phyloP scores from a whole-genome alignment of 2,113 vertebrate genomes.

The Lagopus leucura region DNA sequence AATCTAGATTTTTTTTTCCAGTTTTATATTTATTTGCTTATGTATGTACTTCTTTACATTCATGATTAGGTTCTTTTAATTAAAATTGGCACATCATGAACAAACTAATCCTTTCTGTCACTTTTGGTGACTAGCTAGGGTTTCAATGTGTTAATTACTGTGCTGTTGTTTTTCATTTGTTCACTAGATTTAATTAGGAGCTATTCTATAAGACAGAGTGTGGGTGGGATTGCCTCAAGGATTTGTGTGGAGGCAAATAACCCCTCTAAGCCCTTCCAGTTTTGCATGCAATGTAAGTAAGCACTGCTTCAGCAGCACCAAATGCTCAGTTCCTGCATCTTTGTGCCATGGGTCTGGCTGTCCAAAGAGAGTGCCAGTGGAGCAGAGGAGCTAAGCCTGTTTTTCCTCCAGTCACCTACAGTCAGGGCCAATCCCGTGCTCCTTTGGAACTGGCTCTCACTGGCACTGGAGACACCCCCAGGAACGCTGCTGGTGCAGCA shows the following conservation, averaged over 20 bases:
- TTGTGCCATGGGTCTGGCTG: fast-evolving
- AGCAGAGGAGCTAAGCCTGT: neutral
- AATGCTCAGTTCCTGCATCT: neutral
- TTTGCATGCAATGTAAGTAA: neutral
- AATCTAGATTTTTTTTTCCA: neutral
- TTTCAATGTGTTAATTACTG: neutral
- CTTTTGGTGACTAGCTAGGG: neutral
- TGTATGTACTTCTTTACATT: neutral
- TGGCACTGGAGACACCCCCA: neutral
- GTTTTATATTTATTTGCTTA: neutral
- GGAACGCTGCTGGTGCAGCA: neutral
- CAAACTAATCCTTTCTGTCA: neutral
- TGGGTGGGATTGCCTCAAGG: fast-evolving
- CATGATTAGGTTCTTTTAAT: neutral
- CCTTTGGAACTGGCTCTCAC: neutral
- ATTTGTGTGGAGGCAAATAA: neutral
- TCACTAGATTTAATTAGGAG: neutral
- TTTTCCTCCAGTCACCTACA: neutral
- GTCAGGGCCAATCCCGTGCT: neutral
- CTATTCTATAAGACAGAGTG: neutral
- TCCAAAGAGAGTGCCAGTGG: neutral
- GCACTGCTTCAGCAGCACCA: fast-evolving
- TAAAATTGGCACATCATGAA: neutral
- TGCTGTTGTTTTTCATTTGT: neutral
- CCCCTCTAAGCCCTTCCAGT: fast-evolving